phyloP scores from a whole-genome alignment of 2,888 invertebrate genomes.

The Scrobipalpa atriplicella region DNA sequence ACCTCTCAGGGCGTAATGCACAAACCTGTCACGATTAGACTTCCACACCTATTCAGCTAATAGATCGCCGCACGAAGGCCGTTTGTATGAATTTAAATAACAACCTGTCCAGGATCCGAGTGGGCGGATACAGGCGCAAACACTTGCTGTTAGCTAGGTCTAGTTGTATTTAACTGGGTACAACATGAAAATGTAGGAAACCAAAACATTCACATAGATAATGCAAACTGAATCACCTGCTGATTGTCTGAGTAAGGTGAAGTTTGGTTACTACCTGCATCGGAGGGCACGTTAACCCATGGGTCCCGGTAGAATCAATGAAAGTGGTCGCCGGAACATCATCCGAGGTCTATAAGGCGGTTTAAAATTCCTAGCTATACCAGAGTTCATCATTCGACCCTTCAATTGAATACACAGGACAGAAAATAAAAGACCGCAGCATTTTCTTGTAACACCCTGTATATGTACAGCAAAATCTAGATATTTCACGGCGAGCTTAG shows the following conservation, averaged over 20 bases:
- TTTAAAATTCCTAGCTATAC: no score
- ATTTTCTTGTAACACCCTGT: not conserved
- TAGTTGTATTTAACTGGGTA: not conserved
- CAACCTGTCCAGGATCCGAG: constrained; percentile 13
- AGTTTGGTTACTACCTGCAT: no score
- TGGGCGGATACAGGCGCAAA: constrained; percentile 7
- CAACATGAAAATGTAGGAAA: not conserved
- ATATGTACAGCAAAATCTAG: not conserved
- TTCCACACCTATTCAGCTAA: constrained; percentile 1
- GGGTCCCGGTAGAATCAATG: no score
- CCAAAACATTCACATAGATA: no score
- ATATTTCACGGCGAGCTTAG: constrained; percentile 3
- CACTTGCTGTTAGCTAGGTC: not conserved
- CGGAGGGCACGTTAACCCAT: no score
- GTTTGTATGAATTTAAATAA: constrained; percentile 15
- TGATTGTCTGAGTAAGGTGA: no score
- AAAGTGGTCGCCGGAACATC: no score
- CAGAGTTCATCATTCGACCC: no score
- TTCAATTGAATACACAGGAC: no score
- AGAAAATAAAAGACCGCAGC: no score
- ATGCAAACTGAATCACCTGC: no score
- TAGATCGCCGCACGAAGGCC: constrained; percentile 1
- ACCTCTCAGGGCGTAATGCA: not conserved
- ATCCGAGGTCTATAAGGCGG: no score
- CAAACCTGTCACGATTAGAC: constrained; percentile 8